These are phyloP conservation scores for Pseudomugil gertrudae DNA, from an alignment of 2,797 vertebrate genomes.

Conservation along the genomic window DNA sequence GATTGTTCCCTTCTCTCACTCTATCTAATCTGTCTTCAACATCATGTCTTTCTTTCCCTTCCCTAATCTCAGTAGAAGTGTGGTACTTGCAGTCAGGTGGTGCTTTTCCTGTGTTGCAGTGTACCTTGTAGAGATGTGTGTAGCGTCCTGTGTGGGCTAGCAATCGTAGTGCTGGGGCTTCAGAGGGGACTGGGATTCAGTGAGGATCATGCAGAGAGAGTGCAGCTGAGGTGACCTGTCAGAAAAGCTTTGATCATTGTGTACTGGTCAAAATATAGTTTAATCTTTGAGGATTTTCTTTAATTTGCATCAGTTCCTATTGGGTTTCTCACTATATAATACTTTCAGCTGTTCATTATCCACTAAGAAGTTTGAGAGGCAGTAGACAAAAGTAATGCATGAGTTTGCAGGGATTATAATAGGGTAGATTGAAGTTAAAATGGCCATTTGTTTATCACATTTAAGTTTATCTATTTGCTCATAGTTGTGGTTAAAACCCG, in stretches of 20 bases:
- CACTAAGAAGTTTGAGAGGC: not conserved
- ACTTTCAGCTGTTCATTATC: slow-evolving; percentile 2
- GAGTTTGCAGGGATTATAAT: not conserved
- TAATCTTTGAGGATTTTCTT: slow-evolving; percentile 6
- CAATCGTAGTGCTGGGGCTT: slow-evolving; percentile 47
- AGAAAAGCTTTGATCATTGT: slow-evolving; percentile 48
- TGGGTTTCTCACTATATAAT: slow-evolving; percentile 17
- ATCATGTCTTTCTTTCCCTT: slow-evolving; percentile 14
- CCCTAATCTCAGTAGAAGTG: slow-evolving; percentile 37
- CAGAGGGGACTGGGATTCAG: slow-evolving; percentile 34
- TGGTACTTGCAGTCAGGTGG: slow-evolving; percentile 32
- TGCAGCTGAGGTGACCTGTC: slow-evolving; percentile 53
- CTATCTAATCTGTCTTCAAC: slow-evolving; percentile 21
- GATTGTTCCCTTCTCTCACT: slow-evolving; percentile 44
- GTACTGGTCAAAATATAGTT: slow-evolving; percentile 24
- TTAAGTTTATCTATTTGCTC: not conserved
- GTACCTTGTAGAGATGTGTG: slow-evolving; percentile 34
- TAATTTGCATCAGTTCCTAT: not conserved
- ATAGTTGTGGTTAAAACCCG: slow-evolving; percentile 11
- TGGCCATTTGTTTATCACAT: not conserved
- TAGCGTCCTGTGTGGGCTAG: slow-evolving; percentile 55
- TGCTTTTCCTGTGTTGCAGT: slow-evolving; percentile 37
- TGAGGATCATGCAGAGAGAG: slow-evolving; percentile 42
- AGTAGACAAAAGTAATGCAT: not conserved
- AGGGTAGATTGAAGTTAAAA: slow-evolving; percentile 9